Percentiles rank a stretch among this genome's conserved stretches.
Evolutionary conservation across 2,797 vertebrate species (phyloP).

Genomic region (Coracias cyanogaster): DNA sequence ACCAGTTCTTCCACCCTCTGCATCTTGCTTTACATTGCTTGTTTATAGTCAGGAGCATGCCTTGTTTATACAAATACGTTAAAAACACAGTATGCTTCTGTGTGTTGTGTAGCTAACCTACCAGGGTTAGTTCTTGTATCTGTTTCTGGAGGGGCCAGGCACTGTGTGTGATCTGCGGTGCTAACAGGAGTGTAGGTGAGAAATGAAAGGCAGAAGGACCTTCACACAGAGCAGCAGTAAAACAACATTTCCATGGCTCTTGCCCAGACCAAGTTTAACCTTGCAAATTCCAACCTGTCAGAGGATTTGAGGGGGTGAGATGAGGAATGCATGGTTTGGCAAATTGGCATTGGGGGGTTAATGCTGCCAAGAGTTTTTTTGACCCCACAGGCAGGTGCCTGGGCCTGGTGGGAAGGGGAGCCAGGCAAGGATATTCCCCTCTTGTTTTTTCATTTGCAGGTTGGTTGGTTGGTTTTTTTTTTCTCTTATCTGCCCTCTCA

Average conservation of each 20-base stretch:
- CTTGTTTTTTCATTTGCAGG: not conserved
- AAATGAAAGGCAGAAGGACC: not conserved
- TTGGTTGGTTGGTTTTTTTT: not conserved
- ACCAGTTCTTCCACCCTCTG: not conserved
- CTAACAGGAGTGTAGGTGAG: fast-evolving
- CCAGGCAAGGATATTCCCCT: not conserved
- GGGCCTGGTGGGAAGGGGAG: not conserved
- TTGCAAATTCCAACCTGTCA: not conserved
- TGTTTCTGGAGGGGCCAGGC: not conserved
- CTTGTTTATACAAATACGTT: not conserved
- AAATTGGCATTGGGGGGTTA: not conserved
- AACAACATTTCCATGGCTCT: not conserved
- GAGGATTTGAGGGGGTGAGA: not conserved
- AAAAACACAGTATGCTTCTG: not conserved
- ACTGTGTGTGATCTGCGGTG: not conserved
- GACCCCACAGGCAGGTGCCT: not conserved
- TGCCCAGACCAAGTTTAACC: not conserved
- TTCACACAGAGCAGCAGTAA: fast-evolving
- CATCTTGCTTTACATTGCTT: not conserved
- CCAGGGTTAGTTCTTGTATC: not conserved
- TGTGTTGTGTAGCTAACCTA: not conserved
- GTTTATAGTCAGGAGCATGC: not conserved
- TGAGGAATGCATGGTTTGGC: not conserved
- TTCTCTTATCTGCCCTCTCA: not conserved
- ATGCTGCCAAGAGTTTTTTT: not conserved